phyloP scores from a whole-genome alignment of 2,113 vertebrate species.

The Sander lucioperca region DNA sequence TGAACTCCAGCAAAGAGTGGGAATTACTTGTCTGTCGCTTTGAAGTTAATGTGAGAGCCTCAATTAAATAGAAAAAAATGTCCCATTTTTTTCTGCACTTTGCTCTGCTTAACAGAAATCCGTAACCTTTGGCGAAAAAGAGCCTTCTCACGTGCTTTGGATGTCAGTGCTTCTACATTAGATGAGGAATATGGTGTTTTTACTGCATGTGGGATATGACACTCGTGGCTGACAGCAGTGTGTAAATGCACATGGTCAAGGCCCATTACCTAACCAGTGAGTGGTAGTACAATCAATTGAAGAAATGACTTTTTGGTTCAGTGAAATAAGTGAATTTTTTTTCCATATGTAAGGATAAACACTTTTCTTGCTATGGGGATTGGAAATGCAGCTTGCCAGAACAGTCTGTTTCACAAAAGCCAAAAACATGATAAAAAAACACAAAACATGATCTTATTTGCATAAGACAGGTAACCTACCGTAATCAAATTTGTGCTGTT shows the following conservation, averaged over 20 bases:
- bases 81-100: slow-evolving; percentile 26
- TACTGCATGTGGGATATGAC: slow-evolving; percentile 41
- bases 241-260: slow-evolving; percentile 76
- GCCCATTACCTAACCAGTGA: slow-evolving; percentile 76
- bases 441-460: slow-evolving; percentile 15
- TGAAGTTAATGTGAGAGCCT: slow-evolving; percentile 77
- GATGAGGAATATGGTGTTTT: slow-evolving; percentile 36
- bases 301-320: slow-evolving; percentile 73
- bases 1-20: slow-evolving; percentile 63
- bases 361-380: slow-evolving; percentile 33
- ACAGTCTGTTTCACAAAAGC: slow-evolving; percentile 23
- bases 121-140: slow-evolving; percentile 42
- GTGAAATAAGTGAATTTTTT: slow-evolving; percentile 61
- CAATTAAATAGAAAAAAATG: slow-evolving; percentile 66
- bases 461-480: background rate
- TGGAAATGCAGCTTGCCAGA: slow-evolving; percentile 33
- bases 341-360: slow-evolving; percentile 57
- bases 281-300: slow-evolving; percentile 66
- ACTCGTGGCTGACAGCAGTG: slow-evolving; percentile 61
- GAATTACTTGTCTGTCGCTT: slow-evolving; percentile 70
- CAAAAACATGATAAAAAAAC: slow-evolving; percentile 9
- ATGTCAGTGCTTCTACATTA: slow-evolving; percentile 11
- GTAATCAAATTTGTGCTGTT: slow-evolving; percentile 13
- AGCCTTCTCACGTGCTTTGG: slow-evolving; percentile 10
- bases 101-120: slow-evolving; percentile 52